Evolutionary conservation across 1,140 invertebrate species (phyloP).

Genomic region (Cydia strobilella): DNA sequence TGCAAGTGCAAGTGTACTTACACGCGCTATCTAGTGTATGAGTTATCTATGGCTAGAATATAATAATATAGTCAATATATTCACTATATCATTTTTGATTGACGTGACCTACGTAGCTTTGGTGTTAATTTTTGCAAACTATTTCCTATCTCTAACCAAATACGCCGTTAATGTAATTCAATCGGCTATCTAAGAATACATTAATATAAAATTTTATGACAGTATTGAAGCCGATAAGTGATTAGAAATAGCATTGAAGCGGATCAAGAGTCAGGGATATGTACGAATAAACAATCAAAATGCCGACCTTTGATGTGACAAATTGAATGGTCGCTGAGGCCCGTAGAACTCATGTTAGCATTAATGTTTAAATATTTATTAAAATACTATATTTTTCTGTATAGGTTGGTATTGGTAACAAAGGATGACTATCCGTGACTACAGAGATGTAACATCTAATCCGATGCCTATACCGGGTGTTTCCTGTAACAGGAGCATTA

Average conservation of each 20-base stretch:
- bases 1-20: background rate
- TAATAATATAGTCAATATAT: background rate
- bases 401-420: too few species aligned
- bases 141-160: conserved; percentile 25
- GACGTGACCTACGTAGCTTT: conserved; percentile 7
- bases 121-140: conserved; percentile 22
- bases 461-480: too few species aligned
- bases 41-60: background rate
- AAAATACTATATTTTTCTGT: too few species aligned
- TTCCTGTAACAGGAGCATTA: too few species aligned
- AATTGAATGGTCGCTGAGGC: background rate
- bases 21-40: background rate
- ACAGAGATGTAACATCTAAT: too few species aligned
- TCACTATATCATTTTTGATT: conserved; percentile 14
- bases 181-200: background rate
- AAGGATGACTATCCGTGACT: too few species aligned
- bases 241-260: background rate
- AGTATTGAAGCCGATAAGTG: background rate
- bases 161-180: background rate
- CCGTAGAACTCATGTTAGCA: background rate
- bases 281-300: background rate
- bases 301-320: background rate
- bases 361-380: too few species aligned
- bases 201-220: background rate
- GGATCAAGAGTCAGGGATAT: conserved; percentile 6